Evolutionary conservation across 2,888 invertebrate species (phyloP).

Genomic region (Hesperia comma): DNA sequence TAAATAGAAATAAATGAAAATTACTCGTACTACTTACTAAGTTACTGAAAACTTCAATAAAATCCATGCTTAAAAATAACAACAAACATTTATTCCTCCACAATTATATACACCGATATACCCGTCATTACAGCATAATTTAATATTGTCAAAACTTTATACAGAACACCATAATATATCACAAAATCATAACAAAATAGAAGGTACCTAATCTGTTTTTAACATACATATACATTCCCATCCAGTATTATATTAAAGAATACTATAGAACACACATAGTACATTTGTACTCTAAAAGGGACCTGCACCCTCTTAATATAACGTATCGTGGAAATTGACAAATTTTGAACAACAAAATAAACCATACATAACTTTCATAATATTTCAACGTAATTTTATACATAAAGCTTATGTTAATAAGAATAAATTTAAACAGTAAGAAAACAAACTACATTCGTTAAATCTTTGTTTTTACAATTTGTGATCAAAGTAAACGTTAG

Average conservation of each 20-base stretch:
- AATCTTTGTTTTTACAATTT: too few relatives aligned
- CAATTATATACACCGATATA: slow-evolving; percentile 58
- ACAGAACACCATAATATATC: slow-evolving; percentile 36
- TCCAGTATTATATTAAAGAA: background rate
- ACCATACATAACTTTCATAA: too few relatives aligned
- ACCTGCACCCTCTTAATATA: too few relatives aligned
- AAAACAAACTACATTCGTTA: too few relatives aligned
- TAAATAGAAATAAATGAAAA: slow-evolving; percentile 36
- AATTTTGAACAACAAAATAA: too few relatives aligned
- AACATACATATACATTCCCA: background rate
- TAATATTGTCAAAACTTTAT: slow-evolving; percentile 50
- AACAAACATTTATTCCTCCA: slow-evolving; percentile 64
- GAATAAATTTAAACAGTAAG: too few relatives aligned
- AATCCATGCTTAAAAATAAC: slow-evolving; percentile 50
- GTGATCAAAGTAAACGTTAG: too few relatives aligned
- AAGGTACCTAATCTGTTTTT: background rate
- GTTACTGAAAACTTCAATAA: background rate
- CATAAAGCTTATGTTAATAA: too few relatives aligned
- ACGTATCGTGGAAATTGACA: too few relatives aligned
- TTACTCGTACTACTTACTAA: background rate
- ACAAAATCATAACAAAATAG: slow-evolving; percentile 14
- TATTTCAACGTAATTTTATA: too few relatives aligned
- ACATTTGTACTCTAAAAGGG: too few relatives aligned
- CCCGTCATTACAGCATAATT: slow-evolving; percentile 61
- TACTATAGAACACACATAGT: slow-evolving; percentile 24